phyloP scores from a whole-genome alignment of 2,113 vertebrate species.

The Fregetta grallaria region DNA sequence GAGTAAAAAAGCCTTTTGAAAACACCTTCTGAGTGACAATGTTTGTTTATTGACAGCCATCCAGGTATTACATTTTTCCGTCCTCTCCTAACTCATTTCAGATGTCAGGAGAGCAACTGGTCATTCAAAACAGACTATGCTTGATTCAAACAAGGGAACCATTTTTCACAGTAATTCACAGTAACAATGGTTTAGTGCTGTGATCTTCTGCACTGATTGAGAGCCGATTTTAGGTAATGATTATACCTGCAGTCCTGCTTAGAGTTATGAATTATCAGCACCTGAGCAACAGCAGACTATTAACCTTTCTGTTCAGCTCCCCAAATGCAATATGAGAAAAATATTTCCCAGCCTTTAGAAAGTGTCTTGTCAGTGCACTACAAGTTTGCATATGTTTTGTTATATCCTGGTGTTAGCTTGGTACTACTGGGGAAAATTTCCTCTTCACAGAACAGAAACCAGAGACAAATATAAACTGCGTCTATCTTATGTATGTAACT shows the following conservation, averaged over 20 bases:
- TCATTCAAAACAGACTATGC: neutral
- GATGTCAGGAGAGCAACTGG: constrained; percentile 3
- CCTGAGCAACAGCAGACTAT: neutral
- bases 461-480: neutral
- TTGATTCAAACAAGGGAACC: neutral
- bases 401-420: neutral
- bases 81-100: constrained; percentile 40
- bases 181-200: neutral
- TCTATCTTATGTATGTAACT: neutral
- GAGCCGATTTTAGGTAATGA: neutral
- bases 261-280: neutral
- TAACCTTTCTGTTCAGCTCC: neutral
- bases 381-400: neutral
- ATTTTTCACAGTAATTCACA: neutral
- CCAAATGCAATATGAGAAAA: neutral
- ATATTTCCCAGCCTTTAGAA: neutral
- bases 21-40: constrained; percentile 38
- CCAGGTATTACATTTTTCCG: constrained; percentile 20
- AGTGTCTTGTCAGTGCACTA: neutral
- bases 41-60: constrained; percentile 55
- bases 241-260: neutral
- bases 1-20: constrained; percentile 33
- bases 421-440: neutral
- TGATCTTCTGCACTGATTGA: neutral
- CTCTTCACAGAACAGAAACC: neutral